Base-by-base conservation (phyloP, 2,113 vertebrate genomes). In the Pteropus alecto region DNA sequence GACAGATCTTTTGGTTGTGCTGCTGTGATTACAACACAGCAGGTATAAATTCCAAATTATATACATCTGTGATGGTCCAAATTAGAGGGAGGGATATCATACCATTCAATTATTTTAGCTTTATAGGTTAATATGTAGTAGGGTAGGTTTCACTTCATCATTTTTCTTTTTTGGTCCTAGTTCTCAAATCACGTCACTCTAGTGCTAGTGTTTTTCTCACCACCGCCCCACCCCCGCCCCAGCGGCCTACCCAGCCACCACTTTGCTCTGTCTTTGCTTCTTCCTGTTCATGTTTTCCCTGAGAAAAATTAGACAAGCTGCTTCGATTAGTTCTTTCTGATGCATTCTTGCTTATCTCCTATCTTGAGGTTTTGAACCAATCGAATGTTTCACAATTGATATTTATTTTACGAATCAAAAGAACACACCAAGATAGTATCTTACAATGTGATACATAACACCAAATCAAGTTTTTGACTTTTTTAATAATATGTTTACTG, bases 301-400 rank as follows among this genome's bases (percentile, higher is more conserved):
- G 48, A 91, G 82, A 87, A 77, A 48, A 74, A 35, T 63, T 24
- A 35, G 93, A 71, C 15, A 30, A 43, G 86, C 96, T 38, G 78
- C 87, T 97, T 67, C 54, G 93, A 97, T 98, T 97, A 68, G 95
- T 98, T 67, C 51, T 63, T 68, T 51, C 67, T 70, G 58, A 41
- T 18, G 41, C 41, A 16, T 58, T 60, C 67, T 51, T 81, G 67
- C 43, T 65, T 54, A 43, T 58, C 90, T 79, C 51, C 60, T 15
- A 0, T 73, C 78, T 73, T 58, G 14, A 67, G 73, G 51, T 71
- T 96, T 96, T 92, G 19, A 96, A 35, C 71, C 74, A 56, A 4
- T 33, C 92, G 94, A 21, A 77, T n/a, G 70, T 96, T 97, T 96
- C 90, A 84, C 87, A 41, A 38, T 78, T 90, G 65, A 71, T 85